Conservation (phyloP, 2,888 invertebrate genomes). For the Dilophus febrilis region DNA sequence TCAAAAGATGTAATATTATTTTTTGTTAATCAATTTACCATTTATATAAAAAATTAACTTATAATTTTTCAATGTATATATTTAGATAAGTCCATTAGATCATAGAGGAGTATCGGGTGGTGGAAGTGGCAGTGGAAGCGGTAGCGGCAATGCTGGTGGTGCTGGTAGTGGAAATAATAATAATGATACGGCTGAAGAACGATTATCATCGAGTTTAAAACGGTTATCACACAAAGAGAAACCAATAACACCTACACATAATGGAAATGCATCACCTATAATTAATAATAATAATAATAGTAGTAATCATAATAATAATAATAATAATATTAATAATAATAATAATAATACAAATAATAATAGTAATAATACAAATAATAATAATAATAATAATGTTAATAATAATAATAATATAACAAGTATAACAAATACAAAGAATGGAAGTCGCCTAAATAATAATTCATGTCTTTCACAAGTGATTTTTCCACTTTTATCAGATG, state of each 20-base stretch:
- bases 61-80: too few relatives aligned
- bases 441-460: slow-evolving; percentile 24
- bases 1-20: slow-evolving; percentile 12
- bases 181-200: slow-evolving; percentile 6
- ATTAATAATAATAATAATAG: too few relatives aligned
- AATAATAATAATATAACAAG: slow-evolving; percentile 9
- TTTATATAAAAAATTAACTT: neutral
- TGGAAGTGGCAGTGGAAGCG: too few relatives aligned
- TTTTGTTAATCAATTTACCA: neutral
- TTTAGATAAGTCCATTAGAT: slow-evolving; percentile 34
- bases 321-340: too few relatives aligned
- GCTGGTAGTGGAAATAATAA: too few relatives aligned
- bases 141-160: too few relatives aligned
- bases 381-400: neutral
- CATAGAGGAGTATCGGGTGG: slow-evolving; percentile 34
- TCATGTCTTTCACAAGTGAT: slow-evolving; percentile 36
- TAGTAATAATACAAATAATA: too few relatives aligned
- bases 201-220: slow-evolving; percentile 9
- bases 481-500: slow-evolving; percentile 37
- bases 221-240: slow-evolving; percentile 10
- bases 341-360: neutral
- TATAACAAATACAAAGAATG: slow-evolving; percentile 11
- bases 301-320: too few relatives aligned
- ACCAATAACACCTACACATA: slow-evolving; percentile 5
- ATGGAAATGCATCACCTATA: slow-evolving; percentile 1